Evolutionary conservation across 2,888 invertebrate species (phyloP).

Genomic region (Apamea anceps): DNA sequence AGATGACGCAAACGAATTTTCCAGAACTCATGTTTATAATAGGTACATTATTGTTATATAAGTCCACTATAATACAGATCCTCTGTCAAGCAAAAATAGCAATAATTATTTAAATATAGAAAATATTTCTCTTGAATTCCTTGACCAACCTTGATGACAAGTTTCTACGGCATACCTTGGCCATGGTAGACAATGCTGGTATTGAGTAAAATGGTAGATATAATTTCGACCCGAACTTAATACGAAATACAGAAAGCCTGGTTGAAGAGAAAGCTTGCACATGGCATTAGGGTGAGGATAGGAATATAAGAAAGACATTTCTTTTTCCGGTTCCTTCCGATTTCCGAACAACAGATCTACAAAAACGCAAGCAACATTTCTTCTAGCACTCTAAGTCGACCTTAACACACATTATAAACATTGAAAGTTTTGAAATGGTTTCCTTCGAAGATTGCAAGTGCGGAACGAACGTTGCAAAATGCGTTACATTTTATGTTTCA

Average conservation of each 20-base stretch:
- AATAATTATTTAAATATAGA: background rate
- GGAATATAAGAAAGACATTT: background rate
- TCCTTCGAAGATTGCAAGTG: slow-evolving; percentile 65
- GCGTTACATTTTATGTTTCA: slow-evolving; percentile 32
- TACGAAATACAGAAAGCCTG: background rate
- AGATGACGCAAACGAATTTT: background rate
- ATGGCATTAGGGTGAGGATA: background rate
- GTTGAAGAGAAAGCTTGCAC: background rate
- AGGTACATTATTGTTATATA: no score
- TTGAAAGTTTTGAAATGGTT: slow-evolving; percentile 66
- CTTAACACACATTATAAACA: slow-evolving; percentile 55
- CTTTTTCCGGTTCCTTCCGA: background rate
- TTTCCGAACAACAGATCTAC: background rate
- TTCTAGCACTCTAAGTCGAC: slow-evolving; percentile 34
- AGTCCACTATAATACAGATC: no score
- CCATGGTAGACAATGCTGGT: background rate
- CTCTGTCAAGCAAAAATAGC: background rate
- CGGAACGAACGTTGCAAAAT: slow-evolving; percentile 68
- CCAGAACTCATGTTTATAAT: background rate
- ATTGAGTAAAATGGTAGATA: background rate
- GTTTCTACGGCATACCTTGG: background rate
- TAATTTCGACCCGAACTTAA: background rate
- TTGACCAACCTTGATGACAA: background rate
- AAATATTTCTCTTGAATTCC: background rate
- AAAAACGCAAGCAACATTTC: background rate